Base-by-base conservation (phyloP, 2,888 invertebrate genomes). In the Periphyllus acericola region DNA sequence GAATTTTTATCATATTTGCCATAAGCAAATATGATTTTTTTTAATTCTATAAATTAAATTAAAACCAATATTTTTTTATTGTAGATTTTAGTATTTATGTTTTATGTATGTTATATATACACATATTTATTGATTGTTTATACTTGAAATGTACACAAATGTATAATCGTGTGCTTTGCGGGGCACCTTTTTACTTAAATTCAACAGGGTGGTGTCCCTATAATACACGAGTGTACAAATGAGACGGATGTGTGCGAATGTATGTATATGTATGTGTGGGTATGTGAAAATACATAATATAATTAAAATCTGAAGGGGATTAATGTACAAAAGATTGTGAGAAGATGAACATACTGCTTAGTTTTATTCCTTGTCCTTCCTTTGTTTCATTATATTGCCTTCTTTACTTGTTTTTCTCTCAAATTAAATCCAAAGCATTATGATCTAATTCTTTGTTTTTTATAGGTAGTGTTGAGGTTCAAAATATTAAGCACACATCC, bases 151-250 rank as follows among this genome's bases (percentile, higher is more conserved):
- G 80, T 81, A 66, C 80, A 87, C 87, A 80, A 74, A 80, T 87
- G 87, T 87, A 87, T 87, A 87, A 46, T 87, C 87, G 81, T 87
- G 87, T 87, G 87, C 87, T 87, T 81, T 81, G 87, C 60, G 81
- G 87, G 87, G 87, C 87, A 87, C 87, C 87, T 81, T 74, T 60
- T 46, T 72, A 81, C 46, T 72, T 40, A 81, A 74, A 6, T 32
- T 80, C 40, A 74, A 81, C 80, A 75, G 87, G 87, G 87, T 46
- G 87, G 87, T 87, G 87, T 87, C 87, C 87, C 87, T 87, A 87
- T 74, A 81, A 87, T 87, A 80, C 87, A 87, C 81, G 80, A 87
- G 46, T 87, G 87, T 87, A 87, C 87, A 87, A 87, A 87, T 74
- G 87, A 87, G 87, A 81, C 40, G 87, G 87, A 87, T 87, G 87